These are phyloP conservation scores for Epinotia brunnichana DNA, from an alignment of 2,888 invertebrate genomes.

Conservation along the genomic window DNA sequence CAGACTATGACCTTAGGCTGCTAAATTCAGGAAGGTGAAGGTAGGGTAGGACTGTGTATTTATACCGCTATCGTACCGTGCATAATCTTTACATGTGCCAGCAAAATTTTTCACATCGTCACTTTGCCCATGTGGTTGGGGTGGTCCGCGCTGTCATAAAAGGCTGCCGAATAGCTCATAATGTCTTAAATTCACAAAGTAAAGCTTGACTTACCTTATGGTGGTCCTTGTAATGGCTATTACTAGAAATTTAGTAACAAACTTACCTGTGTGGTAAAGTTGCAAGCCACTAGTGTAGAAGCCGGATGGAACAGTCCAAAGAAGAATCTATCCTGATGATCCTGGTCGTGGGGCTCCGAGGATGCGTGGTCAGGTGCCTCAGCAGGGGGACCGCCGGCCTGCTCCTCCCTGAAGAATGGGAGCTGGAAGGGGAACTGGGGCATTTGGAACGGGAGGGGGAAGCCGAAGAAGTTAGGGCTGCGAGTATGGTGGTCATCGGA, in stretches of 20 bases:
- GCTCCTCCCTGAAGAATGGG: constrained; percentile 24
- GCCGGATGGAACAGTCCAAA: constrained; percentile 37
- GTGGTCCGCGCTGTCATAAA: too few species aligned
- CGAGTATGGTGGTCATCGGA: constrained; percentile 4
- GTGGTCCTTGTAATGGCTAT: neutral
- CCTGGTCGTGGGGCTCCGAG: constrained; percentile 36
- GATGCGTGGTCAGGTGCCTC: neutral
- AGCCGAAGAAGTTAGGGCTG: constrained; percentile 24
- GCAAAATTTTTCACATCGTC: too few species aligned
- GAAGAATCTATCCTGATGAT: constrained; percentile 49
- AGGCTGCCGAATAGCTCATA: too few species aligned
- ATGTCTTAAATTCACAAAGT: too few species aligned
- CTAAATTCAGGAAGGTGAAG: too few species aligned
- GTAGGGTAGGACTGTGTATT: too few species aligned
- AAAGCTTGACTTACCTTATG: too few species aligned
- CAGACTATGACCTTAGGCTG: too few species aligned
- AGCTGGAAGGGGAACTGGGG: constrained; percentile 30
- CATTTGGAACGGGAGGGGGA: constrained; percentile 26
- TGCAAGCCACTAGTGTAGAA: constrained; percentile 46
- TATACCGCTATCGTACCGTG: too few species aligned
- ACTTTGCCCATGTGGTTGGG: too few species aligned
- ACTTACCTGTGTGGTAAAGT: constrained; percentile 50
- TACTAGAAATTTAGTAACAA: neutral
- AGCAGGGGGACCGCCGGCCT: constrained; percentile 15
- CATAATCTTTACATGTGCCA: too few species aligned